Evolutionary conservation across 2,113 vertebrate genomes (phyloP), one percentile per base, ranked within the genome.

Genomic region (Nothoprocta pentlandii): DNA sequence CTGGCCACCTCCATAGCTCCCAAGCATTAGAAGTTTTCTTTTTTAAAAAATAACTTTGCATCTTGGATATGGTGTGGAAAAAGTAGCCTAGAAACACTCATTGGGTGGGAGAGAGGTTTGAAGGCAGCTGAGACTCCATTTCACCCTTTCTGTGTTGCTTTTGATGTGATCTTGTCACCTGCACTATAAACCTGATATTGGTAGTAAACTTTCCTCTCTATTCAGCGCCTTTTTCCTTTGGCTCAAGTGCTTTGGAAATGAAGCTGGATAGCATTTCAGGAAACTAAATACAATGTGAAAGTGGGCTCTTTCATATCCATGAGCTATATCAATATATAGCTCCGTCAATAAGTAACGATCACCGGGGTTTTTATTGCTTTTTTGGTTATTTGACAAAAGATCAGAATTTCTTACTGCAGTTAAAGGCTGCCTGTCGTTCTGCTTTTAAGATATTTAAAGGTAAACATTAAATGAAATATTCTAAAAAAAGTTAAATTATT

Each of bases 211-310:
- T 42, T 80, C 28, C 21, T 8, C 4, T 16, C 36, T 20, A 25
- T 5, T 51, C 28, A 51, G 7, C 30, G 8, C 10, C 34, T 7
- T 4, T 36, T 39, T 78, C 22, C 6, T 12, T 81, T 1, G 0
- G n/a, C 5, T 5, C 1, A 0, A 36, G 26, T 20, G 2, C 67
- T 63, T 46, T 82, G 82, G 58, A 85, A 87, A 19, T 1, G 0
- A 81, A 70, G 20, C 28, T 69, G 15, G 16, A 42, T 26, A 20
- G 16, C 61, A 67, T 80, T 32, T 71, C 46, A 87, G n/a, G 42
- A 89, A 85, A 12, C 4, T 23, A 14, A 59, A 6, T 70, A 11
- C 0, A 0, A 16, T 58, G n/a, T 71, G 25, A 22, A 84, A 84
- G 25, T 34, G 0, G 28, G 34, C 16, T 34, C 64, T 88, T 73